Percentiles rank a stretch among this genome's conserved stretches.
Evolutionary conservation across 2,888 invertebrate species (phyloP).

Genomic region (Sphaerophoria rueppellii): DNA sequence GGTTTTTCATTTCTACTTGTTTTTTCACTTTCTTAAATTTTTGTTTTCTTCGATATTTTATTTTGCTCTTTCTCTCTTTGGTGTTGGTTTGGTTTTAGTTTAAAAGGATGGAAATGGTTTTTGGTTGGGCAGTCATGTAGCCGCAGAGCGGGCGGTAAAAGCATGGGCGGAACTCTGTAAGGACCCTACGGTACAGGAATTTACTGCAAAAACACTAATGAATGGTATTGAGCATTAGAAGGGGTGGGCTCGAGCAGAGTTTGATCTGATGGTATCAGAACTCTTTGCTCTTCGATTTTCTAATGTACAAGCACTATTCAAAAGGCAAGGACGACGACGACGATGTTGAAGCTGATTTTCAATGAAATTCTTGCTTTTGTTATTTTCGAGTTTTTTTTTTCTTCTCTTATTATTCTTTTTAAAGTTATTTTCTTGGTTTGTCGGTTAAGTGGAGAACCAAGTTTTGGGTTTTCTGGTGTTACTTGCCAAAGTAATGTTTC

Average conservation of each 20-base stretch:
- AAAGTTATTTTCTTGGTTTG: constrained; percentile 32
- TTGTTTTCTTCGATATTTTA: constrained; percentile 30
- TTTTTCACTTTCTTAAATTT: constrained; percentile 4
- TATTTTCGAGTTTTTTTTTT: constrained; percentile 5
- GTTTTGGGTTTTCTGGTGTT: constrained; percentile 46
- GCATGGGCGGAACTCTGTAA: constrained; percentile 42
- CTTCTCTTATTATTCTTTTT: constrained; percentile 22
- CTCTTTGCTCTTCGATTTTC: constrained; percentile 47
- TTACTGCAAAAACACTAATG: constrained; percentile 40
- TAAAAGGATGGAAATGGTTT: constrained; percentile 67
- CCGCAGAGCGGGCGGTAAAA: constrained; percentile 53
- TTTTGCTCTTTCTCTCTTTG: background rate
- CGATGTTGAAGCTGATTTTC: constrained; percentile 34
- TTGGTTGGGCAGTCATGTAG: constrained; percentile 54
- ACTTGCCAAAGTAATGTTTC: constrained; percentile 45
- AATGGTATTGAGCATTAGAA: constrained; percentile 16
- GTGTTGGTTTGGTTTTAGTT: constrained; percentile 30
- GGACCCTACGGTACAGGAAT: constrained; percentile 39
- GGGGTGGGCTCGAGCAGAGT: background rate
- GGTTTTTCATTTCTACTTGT: constrained; percentile 24
- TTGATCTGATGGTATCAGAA: constrained; percentile 31
- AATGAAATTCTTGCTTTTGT: constrained; percentile 40
- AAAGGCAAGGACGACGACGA: constrained; percentile 15
- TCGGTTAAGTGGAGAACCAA: constrained; percentile 41
- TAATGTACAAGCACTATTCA: constrained; percentile 22